phyloP scores from a whole-genome alignment of 2,797 vertebrate species.

The Enteromius radiatus region DNA sequence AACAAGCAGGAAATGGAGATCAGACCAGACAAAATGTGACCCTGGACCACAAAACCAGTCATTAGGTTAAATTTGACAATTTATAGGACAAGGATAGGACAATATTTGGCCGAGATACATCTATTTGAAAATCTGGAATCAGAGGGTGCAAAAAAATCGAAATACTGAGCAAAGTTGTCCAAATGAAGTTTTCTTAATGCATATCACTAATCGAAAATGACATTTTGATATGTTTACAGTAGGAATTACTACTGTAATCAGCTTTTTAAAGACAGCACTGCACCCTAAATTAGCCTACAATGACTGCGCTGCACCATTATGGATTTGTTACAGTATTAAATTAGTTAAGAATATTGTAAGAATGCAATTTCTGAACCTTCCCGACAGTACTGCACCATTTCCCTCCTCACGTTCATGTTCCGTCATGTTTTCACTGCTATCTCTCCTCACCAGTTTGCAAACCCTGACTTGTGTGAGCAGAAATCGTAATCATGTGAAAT shows the following conservation, averaged over 20 bases:
- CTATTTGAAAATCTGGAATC: too few relatives aligned
- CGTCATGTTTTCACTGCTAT: conserved; percentile 16
- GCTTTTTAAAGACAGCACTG: conserved; percentile 25
- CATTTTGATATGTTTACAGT: too few relatives aligned
- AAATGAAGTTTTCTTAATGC: too few relatives aligned
- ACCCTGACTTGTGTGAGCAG: conserved; percentile 8
- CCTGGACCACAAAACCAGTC: too few relatives aligned
- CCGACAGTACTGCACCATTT: neutral
- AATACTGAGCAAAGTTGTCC: too few relatives aligned
- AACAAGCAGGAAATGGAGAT: conserved; percentile 48
- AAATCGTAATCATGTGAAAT: neutral
- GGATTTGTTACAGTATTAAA: neutral
- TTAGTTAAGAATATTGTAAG: neutral
- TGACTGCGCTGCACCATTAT: neutral
- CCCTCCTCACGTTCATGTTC: conserved; percentile 12
- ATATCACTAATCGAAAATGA: too few relatives aligned
- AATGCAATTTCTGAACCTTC: conserved; percentile 3
- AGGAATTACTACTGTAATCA: too few relatives aligned
- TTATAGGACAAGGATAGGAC: too few relatives aligned
- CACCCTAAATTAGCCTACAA: conserved; percentile 12
- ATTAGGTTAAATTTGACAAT: too few relatives aligned
- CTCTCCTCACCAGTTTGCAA: conserved; percentile 9
- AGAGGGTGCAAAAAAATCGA: too few relatives aligned
- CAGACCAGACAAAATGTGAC: conserved; percentile 43
- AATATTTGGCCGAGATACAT: too few relatives aligned